Evolutionary conservation across 2,113 vertebrate genomes (phyloP).

Genomic region (Halcyon malimbica): DNA sequence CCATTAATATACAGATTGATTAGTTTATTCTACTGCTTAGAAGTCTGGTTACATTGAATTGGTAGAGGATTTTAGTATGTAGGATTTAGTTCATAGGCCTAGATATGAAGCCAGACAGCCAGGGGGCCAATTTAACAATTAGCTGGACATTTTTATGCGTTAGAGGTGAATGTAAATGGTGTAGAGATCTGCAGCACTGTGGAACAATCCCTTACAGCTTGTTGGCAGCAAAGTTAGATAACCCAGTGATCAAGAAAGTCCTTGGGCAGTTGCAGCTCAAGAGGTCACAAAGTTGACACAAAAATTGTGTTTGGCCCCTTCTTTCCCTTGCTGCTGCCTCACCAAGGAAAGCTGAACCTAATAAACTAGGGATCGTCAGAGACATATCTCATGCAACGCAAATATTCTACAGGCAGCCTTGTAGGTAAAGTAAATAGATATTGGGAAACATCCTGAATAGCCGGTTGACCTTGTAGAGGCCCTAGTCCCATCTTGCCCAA

Average conservation of each 20-base stretch:
- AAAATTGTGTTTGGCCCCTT: not conserved
- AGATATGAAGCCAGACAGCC: not conserved
- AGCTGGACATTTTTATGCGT: not conserved
- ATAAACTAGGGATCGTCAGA: not conserved
- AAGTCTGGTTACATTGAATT: not conserved
- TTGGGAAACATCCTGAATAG: not conserved
- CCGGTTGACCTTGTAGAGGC: not conserved
- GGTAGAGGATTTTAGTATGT: not conserved
- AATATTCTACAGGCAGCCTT: not conserved
- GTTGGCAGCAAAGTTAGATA: not conserved
- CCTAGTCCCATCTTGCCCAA: not conserved
- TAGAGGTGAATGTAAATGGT: not conserved
- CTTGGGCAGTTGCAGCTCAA: not conserved
- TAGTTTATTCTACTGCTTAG: not conserved
- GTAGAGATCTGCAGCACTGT: not conserved
- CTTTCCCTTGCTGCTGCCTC: not conserved
- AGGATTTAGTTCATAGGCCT: not conserved
- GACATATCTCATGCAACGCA: not conserved
- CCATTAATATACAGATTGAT: not conserved
- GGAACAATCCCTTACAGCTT: not conserved
- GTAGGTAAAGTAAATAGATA: conserved; percentile 4
- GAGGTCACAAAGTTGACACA: not conserved
- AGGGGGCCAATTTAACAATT: not conserved
- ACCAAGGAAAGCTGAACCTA: not conserved
- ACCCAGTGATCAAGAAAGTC: not conserved